Conservation (phyloP, 2,113 vertebrate genomes). For the Chitala chitala region DNA sequence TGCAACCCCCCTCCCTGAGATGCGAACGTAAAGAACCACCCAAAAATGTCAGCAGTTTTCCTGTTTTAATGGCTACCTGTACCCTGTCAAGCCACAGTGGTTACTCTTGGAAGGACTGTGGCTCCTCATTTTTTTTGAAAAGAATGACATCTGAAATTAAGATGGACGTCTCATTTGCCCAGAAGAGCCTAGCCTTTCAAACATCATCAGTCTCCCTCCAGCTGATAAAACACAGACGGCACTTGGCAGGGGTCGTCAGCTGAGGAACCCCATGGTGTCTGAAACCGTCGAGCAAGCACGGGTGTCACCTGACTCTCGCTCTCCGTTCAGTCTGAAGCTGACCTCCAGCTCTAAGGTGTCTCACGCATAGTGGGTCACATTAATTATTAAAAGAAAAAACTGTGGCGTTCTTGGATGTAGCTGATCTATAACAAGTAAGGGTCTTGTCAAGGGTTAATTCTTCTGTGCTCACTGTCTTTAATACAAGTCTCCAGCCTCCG, state of each 20-base stretch:
- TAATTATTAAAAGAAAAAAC: too few species aligned
- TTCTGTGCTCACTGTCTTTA: too few species aligned
- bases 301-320: background rate
- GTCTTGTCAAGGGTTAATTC: too few species aligned
- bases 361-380: too few species aligned
- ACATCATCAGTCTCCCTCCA: background rate
- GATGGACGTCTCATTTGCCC: background rate
- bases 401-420: too few species aligned
- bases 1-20: too few species aligned
- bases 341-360: background rate
- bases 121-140: background rate
- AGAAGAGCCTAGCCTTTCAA: background rate
- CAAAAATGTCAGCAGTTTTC: too few species aligned
- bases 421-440: too few species aligned
- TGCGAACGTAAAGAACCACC: too few species aligned
- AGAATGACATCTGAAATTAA: background rate
- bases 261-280: background rate
- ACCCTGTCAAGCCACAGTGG: background rate
- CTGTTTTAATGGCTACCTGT: too few species aligned
- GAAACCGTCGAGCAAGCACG: background rate
- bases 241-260: background rate
- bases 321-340: background rate
- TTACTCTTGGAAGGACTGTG: background rate
- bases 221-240: background rate
- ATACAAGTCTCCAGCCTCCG: background rate